phyloP scores from a whole-genome alignment of 2,113 vertebrate genomes.

The Eolophus roseicapilla region DNA sequence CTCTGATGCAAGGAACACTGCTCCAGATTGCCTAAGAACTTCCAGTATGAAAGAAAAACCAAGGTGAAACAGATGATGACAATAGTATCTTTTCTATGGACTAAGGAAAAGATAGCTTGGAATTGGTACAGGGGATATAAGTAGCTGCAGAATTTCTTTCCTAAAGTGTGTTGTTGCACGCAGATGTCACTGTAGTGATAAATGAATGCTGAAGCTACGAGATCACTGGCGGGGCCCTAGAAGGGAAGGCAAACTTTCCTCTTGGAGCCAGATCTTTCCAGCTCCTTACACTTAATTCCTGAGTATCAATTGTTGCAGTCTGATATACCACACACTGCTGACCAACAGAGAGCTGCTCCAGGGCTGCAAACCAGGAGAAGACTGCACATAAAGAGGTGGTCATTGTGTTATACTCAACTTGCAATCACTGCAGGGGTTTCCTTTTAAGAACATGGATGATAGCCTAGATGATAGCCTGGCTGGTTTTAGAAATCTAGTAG shows the following conservation, averaged over 20 bases:
- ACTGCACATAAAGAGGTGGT: background rate
- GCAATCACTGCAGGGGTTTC: rapidly evolving
- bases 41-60: background rate
- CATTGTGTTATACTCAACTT: rapidly evolving
- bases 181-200: background rate
- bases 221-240: background rate
- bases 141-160: background rate
- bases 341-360: background rate
- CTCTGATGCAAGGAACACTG: background rate
- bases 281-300: background rate
- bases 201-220: background rate
- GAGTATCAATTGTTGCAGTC: background rate
- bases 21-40: background rate
- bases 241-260: background rate
- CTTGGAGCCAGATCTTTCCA: background rate
- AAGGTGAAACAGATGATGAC: background rate
- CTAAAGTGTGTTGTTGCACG: background rate
- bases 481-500: background rate
- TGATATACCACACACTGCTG: background rate
- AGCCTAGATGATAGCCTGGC: background rate
- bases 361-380: background rate
- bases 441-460: background rate
- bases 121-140: background rate
- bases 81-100: background rate
- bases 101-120: background rate